phyloP scores from a whole-genome alignment of 2,797 vertebrate genomes.

The Epinephelus coioides region DNA sequence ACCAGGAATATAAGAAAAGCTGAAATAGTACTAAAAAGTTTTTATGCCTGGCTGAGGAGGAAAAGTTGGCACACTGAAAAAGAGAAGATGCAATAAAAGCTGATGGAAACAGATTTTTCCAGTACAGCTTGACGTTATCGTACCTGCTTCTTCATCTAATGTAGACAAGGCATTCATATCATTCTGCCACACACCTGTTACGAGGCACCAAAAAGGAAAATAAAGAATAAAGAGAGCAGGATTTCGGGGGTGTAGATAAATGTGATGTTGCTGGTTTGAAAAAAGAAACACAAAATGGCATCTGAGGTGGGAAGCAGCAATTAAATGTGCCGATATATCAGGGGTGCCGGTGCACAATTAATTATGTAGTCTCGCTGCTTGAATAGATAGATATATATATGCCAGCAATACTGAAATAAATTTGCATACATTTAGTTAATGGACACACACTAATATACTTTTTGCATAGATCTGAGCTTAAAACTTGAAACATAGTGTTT shows the following conservation, averaged over 20 bases:
- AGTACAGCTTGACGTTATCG: not conserved
- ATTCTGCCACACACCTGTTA: not conserved
- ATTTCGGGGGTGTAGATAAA: not conserved
- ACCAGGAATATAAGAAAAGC: not conserved
- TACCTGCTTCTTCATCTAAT: not conserved
- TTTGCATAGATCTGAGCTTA: conserved; percentile 6
- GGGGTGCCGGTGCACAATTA: not conserved
- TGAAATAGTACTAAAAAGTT: not conserved
- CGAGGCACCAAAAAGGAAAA: conserved; percentile 6
- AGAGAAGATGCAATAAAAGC: conserved; percentile 12
- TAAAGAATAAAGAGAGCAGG: not conserved
- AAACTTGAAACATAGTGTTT: conserved; percentile 6
- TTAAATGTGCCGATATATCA: conserved; percentile 14
- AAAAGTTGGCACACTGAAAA: not conserved
- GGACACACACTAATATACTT: not conserved
- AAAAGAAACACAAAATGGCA: not conserved
- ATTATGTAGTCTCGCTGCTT: conserved; percentile 6
- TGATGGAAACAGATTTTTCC: not conserved
- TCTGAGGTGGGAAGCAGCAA: conserved; percentile 4
- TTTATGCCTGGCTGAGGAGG: not conserved
- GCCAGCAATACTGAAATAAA: not conserved
- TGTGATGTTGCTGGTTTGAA: not conserved
- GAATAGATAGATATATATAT: not conserved
- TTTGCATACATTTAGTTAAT: not conserved
- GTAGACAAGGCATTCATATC: not conserved